Percentiles rank a stretch among this genome's conserved stretches.
Conservation (phyloP, 2,113 vertebrate species). For the Phoxinus phoxinus region DNA sequence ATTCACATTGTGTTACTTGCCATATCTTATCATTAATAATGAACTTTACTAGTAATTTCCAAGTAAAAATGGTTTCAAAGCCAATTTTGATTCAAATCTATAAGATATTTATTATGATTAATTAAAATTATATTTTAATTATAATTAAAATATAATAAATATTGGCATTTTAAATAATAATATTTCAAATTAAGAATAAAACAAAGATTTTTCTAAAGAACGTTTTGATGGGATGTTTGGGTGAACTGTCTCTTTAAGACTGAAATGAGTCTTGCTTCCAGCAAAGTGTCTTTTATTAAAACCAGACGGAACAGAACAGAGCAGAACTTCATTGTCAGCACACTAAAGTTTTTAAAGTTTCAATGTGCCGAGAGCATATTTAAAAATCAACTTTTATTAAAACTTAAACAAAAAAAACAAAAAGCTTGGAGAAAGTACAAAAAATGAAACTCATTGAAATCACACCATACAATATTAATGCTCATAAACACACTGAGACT, state of each 20-base stretch:
- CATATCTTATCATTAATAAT: too few relatives aligned
- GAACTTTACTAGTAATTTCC: too few relatives aligned
- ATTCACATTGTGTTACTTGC: too few relatives aligned
- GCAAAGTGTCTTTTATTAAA: slow-evolving; percentile 30
- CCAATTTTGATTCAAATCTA: too few relatives aligned
- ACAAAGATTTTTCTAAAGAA: not conserved
- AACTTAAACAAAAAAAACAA: not conserved
- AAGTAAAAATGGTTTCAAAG: too few relatives aligned
- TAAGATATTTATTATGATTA: too few relatives aligned
- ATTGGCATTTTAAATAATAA: too few relatives aligned
- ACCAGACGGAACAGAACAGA: not conserved
- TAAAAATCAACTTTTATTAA: slow-evolving; percentile 2
- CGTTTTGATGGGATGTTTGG: not conserved
- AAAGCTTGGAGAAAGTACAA: not conserved
- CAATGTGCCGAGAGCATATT: slow-evolving; percentile 9
- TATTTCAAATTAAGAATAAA: too few relatives aligned
- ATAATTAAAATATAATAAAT: too few relatives aligned
- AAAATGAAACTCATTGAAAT: not conserved
- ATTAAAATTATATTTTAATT: too few relatives aligned
- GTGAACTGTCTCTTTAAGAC: not conserved
- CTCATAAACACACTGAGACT: slow-evolving; percentile 14
- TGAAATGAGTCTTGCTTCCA: not conserved
- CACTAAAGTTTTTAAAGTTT: not conserved
- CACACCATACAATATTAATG: slow-evolving; percentile 39
- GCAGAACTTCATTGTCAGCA: not conserved